Evolutionary conservation across 2,797 vertebrate species (phyloP), one percentile per base, ranked within the genome.

Genomic region (Avahi laniger): DNA sequence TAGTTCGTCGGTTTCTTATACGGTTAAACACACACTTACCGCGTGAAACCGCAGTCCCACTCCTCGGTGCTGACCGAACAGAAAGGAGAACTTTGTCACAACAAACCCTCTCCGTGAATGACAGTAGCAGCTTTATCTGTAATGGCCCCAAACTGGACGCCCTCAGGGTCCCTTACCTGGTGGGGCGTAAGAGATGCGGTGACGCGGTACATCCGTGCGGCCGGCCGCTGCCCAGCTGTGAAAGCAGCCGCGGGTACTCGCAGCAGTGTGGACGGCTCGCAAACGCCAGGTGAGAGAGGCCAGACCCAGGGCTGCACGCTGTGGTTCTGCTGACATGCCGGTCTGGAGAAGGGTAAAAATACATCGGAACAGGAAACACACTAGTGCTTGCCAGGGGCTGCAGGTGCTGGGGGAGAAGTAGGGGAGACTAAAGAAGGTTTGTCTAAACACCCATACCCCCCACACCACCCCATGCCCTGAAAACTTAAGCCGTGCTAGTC

Each of bases 161-260:
- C 41, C 30, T 33, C n/a, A 0, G 12, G 12, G n/a, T 59, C 69
- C 57, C 78, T 48, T 13, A 5, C 12, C 33, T n/a, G 61, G 63
- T 18, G 61, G 54, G 5, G 35, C 70, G 11, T 14, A 75, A 26
- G 30, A 59, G 54, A 11, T 20, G 26, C 11, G 46, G 11, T 15
- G n/a, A 26, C 8, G 5, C 12, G 46, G 22, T 13, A 15, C 30
- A 0, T 63, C 61, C 18, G 1, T 26, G 20, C 15, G 2, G 0
- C n/a, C 22, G 5, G 4, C 2, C 4, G 4, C 33, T 35, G 6
- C 75, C 75, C 67, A 3, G 43, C 48, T 1, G 20, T 48, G 12
- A 46, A 35, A 18, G 50, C 57, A 26, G 1, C 59, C 3, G 0
- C 10, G 7, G 6, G 3, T 33, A 13, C 52, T 24, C 0, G 4